These are phyloP conservation scores for Odontamblyopus rebecca DNA, from an alignment of 2,797 vertebrate genomes.

Conservation along the genomic window DNA sequence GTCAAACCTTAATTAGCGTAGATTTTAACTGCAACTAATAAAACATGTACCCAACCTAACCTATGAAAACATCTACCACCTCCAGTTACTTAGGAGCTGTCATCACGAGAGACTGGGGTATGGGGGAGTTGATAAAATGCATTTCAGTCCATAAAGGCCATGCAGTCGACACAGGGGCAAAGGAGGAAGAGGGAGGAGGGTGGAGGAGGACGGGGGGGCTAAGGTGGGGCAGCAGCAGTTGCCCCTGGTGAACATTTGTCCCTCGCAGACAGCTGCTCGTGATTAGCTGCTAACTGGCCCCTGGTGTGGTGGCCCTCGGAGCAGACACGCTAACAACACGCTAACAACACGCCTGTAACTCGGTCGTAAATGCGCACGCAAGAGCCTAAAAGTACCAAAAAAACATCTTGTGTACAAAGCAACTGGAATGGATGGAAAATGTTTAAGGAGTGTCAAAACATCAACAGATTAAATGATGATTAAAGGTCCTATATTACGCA, in stretches of 20 bases:
- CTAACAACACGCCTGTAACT: conserved; percentile 18
- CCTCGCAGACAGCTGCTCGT: conserved; percentile 73
- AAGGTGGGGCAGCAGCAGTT: conserved; percentile 62
- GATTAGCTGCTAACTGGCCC: conserved; percentile 64
- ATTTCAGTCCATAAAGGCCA: conserved; percentile 43
- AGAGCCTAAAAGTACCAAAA: conserved; percentile 5
- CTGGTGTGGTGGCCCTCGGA: conserved; percentile 54
- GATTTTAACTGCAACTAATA: conserved; percentile 27
- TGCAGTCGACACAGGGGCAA: conserved; percentile 37
- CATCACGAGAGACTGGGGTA: conserved; percentile 9
- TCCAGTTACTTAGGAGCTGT: conserved; percentile 31
- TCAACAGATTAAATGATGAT: conserved; percentile 8
- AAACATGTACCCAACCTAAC: conserved; percentile 19
- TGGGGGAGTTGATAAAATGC: conserved; percentile 22
- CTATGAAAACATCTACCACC: conserved; percentile 37
- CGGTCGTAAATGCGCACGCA: conserved; percentile 8
- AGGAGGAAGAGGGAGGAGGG: background rate
- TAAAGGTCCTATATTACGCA: too few relatives aligned
- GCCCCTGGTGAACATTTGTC: conserved; percentile 76
- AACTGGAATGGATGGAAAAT: background rate
- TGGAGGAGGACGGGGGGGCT: background rate
- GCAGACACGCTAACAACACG: conserved; percentile 18
- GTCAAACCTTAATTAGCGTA: conserved; percentile 24
- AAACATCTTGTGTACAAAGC: background rate
- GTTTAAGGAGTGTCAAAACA: background rate